A percentile compares a stretch with the other conserved stretches of the same genome.
phyloP scores from a whole-genome alignment of 2,888 invertebrate species.

The Drosophila demipolita region DNA sequence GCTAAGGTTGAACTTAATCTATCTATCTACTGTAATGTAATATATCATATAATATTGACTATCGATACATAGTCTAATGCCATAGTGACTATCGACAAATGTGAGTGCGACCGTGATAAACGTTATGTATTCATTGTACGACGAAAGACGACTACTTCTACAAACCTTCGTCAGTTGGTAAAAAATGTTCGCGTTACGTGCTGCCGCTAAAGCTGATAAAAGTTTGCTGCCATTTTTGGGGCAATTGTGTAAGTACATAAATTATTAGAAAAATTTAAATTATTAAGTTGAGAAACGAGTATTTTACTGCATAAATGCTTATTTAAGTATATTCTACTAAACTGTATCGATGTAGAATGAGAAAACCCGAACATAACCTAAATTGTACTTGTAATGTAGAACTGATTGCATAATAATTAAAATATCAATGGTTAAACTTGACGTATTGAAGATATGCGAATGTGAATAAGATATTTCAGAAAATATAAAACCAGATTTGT shows the following conservation, averaged over 20 bases:
- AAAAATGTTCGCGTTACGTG: conserved; percentile 79
- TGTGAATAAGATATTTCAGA: neutral
- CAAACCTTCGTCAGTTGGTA: conserved; percentile 39
- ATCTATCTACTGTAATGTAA: neutral
- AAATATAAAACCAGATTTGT: neutral
- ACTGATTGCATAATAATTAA: conserved; percentile 53
- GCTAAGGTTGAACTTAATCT: neutral
- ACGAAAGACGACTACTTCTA: conserved; percentile 11
- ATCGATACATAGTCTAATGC: conserved; percentile 9
- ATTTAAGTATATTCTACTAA: neutral
- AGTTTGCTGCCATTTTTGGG: conserved; percentile 76
- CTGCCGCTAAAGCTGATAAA: conserved; percentile 79
- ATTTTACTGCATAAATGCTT: neutral
- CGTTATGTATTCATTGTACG: conserved; percentile 19
- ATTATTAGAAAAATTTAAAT: neutral
- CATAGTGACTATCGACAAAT: conserved; percentile 9
- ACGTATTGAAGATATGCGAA: neutral
- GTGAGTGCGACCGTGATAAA: conserved; percentile 6
- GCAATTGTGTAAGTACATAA: conserved; percentile 77
- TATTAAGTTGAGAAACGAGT: neutral
- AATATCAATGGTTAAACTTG: neutral
- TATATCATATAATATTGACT: no score
- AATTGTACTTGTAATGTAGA: conserved; percentile 15
- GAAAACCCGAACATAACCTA: conserved; percentile 58
- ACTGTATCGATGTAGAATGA: neutral